Evolutionary conservation across 2,888 invertebrate species (phyloP), one percentile per base, ranked within the genome.

Genomic region (Drosophila fungiperda): DNA sequence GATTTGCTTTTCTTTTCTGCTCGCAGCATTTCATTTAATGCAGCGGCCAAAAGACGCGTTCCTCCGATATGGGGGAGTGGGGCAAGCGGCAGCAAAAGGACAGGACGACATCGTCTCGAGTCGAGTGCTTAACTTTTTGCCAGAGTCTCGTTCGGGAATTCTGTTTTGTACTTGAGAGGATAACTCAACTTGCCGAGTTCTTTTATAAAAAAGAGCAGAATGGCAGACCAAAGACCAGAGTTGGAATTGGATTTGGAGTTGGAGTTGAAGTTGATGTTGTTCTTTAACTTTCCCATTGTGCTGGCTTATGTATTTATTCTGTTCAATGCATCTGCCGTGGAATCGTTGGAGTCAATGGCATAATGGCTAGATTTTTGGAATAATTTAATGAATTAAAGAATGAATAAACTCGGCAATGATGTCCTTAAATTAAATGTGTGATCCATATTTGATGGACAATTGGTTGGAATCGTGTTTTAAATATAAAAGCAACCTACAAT

Each of bases 11-110:
- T 82, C 77, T 69, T 45, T 45, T 73, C 73, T 73, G 70, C 85
- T 77, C 62, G 73, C 72, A 77, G 80, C 73, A 71, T 82, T 87
- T 87, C 60, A 79, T 82, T 82, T 80, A 76, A 76, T 84, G 84
- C 84, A 84, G 79, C 80, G 65, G 42, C 68, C 73, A 84, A 87
- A 87, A 82, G 84, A 82, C 80, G 84, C 72, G 76, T 74, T 60
- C 65, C 29, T 49, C 49, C 49, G 36, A 60, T 68, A 50, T 42
- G 45, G 38, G 53, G 26, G 53, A 45, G 29, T 36, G 23, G 15
- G 35, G 36, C 26, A 12, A 26, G 50, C 8, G 40, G 33, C 48
- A 17, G 9, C 38, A 29, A 36, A 33, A 38, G 38, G 20, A 8
- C 36, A 55, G 36, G 26, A 48, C 45, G 50, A 62, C 57, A 64